A percentile compares a stretch with the other conserved stretches of the same genome.
Conservation (phyloP, 2,888 invertebrate species). For the Caenorhabditis panamensis region DNA sequence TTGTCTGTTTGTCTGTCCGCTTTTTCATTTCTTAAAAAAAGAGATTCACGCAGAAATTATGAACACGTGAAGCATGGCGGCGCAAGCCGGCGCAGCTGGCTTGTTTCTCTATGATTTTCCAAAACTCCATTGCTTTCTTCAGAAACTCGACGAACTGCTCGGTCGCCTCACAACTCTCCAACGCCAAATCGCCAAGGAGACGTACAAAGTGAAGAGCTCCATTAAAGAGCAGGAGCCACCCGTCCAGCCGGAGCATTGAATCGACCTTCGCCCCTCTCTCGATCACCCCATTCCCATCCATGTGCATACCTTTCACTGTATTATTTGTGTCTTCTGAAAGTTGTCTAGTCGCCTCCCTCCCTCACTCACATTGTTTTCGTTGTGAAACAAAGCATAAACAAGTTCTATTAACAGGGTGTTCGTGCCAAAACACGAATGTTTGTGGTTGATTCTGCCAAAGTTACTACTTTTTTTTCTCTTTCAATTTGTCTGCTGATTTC, state of each 20-base stretch:
- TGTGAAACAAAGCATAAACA: conserved; percentile 23
- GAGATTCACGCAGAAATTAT: too few relatives aligned
- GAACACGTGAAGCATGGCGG: too few relatives aligned
- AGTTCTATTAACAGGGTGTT: conserved; percentile 6
- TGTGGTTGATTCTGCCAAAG: conserved; percentile 12
- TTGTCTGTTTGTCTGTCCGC: too few relatives aligned
- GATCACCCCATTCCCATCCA: conserved; percentile 29
- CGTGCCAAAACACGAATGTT: conserved; percentile 4
- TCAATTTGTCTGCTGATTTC: conserved; percentile 21
- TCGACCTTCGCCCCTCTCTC: conserved; percentile 21
- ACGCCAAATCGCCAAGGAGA: conserved; percentile 69
- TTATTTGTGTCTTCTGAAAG: not conserved
- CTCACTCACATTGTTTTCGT: conserved; percentile 10
- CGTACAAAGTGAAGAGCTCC: conserved; percentile 59
- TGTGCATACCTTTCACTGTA: conserved; percentile 24
- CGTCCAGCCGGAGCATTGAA: conserved; percentile 45
- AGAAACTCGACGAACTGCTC: conserved; percentile 59
- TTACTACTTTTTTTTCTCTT: conserved; percentile 14
- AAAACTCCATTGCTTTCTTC: not conserved
- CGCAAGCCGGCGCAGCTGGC: too few relatives aligned
- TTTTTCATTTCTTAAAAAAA: too few relatives aligned
- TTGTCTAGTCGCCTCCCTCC: conserved; percentile 31
- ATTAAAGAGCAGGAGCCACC: conserved; percentile 60
- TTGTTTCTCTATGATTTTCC: too few relatives aligned
- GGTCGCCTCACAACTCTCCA: conserved; percentile 69